phyloP scores from a whole-genome alignment of 2,797 vertebrate species.

The Myiothlypis chrysogaster region DNA sequence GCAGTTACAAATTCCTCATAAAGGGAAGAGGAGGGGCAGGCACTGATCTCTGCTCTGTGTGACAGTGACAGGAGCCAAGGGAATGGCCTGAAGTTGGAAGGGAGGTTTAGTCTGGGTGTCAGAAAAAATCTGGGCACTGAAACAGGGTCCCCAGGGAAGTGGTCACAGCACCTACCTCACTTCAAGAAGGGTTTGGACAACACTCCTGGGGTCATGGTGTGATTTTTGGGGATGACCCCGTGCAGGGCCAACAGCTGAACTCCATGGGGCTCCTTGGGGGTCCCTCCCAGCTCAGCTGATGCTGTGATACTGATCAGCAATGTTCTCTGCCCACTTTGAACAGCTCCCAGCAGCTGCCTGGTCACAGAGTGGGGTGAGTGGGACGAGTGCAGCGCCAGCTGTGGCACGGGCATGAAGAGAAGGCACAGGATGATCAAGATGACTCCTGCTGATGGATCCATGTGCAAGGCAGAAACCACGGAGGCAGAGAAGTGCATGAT shows the following conservation, averaged over 20 bases:
- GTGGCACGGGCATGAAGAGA: conserved; percentile 91
- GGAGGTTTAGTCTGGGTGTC: background rate
- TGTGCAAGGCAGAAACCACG: conserved; percentile 90
- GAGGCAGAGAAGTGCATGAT: conserved; percentile 98
- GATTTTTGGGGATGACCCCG: background rate
- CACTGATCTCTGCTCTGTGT: background rate
- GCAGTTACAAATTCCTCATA: accelerated
- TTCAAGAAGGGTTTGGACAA: accelerated
- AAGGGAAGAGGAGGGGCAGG: background rate
- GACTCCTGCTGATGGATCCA: conserved; percentile 91
- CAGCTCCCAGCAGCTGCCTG: conserved; percentile 94
- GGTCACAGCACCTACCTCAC: background rate
- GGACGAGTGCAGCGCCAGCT: conserved; percentile 96
- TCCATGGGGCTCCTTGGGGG: too few relatives aligned
- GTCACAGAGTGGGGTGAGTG: conserved; percentile 97
- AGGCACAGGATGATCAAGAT: conserved; percentile 95
- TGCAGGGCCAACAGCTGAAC: background rate
- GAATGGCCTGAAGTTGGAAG: background rate
- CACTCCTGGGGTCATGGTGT: background rate
- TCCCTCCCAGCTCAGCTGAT: background rate
- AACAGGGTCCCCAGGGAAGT: background rate
- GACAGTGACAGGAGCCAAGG: background rate
- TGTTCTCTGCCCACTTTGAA: background rate
- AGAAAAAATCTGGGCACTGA: background rate
- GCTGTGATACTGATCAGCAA: background rate